A percentile compares a stretch with the other conserved stretches of the same genome.
phyloP scores from a whole-genome alignment of 1,140 invertebrate genomes.

The Hesperophylax magnus region DNA sequence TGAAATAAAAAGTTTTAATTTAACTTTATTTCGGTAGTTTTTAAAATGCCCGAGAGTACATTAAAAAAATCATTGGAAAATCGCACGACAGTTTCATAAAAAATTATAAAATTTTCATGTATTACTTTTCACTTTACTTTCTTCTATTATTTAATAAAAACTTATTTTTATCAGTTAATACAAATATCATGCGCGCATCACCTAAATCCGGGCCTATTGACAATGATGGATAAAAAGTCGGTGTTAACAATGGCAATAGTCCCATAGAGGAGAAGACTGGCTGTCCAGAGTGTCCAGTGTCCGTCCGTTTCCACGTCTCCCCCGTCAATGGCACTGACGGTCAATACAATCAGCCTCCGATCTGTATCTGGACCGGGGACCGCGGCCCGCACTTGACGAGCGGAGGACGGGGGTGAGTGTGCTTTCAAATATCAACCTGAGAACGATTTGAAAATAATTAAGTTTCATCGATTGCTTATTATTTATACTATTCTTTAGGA shows the following conservation, averaged over 20 bases:
- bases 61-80: too few species aligned
- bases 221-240: conserved; percentile 10
- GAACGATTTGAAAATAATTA: too few species aligned
- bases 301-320: conserved; percentile 10
- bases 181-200: not conserved
- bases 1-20: too few species aligned
- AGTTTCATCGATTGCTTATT: too few species aligned
- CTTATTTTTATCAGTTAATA: not conserved
- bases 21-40: too few species aligned
- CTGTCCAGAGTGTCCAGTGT: conserved; percentile 41
- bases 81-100: too few species aligned
- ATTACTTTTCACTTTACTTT: too few species aligned
- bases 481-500: too few species aligned
- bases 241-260: conserved; percentile 27
- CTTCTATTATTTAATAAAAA: too few species aligned
- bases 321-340: conserved; percentile 39
- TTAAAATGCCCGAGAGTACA: too few species aligned
- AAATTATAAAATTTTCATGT: too few species aligned
- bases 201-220: not conserved
- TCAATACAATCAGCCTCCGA: conserved; percentile 54
- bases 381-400: conserved; percentile 1
- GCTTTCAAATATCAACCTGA: not conserved
- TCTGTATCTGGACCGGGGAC: conserved; percentile 39
- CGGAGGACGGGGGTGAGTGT: not conserved
- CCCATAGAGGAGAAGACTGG: conserved; percentile 31